Conservation (phyloP, 2,113 vertebrate species). For the Phrynocephalus versicolor region DNA sequence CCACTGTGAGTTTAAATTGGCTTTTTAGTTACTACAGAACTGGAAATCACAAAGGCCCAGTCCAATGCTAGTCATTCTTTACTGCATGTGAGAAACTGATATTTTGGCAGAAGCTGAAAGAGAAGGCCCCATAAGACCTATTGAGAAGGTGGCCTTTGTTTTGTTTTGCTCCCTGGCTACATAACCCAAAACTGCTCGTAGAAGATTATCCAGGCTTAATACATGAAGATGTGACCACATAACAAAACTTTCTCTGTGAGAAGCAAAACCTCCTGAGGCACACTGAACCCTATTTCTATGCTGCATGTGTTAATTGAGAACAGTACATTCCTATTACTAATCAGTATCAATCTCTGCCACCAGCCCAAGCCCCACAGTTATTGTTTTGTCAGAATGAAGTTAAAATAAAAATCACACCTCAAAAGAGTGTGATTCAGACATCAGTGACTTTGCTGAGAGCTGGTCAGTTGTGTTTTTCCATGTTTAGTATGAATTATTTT, state of each 20-base stretch:
- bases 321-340: constrained; percentile 5
- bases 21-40: background rate
- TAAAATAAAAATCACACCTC: constrained; percentile 31
- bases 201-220: background rate
- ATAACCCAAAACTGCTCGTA: background rate
- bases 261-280: background rate
- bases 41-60: background rate
- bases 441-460: constrained; percentile 37
- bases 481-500: constrained; percentile 39
- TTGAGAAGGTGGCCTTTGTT: background rate
- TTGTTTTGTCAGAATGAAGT: background rate
- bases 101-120: background rate
- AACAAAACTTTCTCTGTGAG: background rate
- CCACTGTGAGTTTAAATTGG: background rate
- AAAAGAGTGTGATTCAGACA: constrained; percentile 21
- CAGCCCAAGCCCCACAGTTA: background rate
- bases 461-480: constrained; percentile 60
- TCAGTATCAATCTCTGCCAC: background rate
- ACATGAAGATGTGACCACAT: background rate
- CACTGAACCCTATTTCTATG: background rate
- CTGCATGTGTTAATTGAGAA: background rate
- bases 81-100: background rate
- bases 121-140: background rate
- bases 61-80: background rate
- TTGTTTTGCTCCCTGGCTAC: background rate